These are phyloP conservation scores for Nesometra sesokonis DNA, from an alignment of 35 echinoderm and acorn worm genomes.

Conservation along the genomic window DNA sequence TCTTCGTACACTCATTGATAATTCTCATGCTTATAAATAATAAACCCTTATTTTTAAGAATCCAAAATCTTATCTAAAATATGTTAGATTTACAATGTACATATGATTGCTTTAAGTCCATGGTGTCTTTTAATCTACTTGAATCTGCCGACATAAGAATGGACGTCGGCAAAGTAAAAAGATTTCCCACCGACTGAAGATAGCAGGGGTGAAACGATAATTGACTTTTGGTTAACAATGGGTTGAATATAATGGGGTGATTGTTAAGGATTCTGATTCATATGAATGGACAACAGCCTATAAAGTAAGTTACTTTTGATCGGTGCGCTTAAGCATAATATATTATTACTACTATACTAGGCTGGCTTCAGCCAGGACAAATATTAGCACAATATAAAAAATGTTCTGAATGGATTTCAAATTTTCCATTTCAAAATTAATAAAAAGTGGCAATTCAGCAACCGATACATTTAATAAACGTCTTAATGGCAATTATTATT, in stretches of 20 bases:
- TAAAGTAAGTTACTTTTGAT: too few relatives aligned
- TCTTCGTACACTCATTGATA: neutral
- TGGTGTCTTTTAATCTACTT: neutral
- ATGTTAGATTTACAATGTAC: neutral
- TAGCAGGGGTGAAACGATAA: neutral
- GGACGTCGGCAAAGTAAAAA: neutral
- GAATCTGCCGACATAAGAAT: neutral
- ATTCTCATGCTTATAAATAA: neutral
- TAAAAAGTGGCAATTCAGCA: too few relatives aligned
- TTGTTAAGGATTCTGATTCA: neutral
- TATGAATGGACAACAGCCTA: neutral
- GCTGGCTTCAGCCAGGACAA: too few relatives aligned
- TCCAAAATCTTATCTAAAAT: neutral
- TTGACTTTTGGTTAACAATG: neutral
- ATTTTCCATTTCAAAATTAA: too few relatives aligned
- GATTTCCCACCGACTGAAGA: neutral
- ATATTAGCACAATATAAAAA: too few relatives aligned
- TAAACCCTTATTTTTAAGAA: neutral
- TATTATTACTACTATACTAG: too few relatives aligned
- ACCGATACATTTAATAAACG: too few relatives aligned
- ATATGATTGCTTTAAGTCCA: neutral
- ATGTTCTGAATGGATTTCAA: too few relatives aligned
- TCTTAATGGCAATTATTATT: too few relatives aligned
- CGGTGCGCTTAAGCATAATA: too few relatives aligned
- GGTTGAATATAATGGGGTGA: neutral